A percentile compares a stretch with the other conserved stretches of the same genome.
These are phyloP conservation scores for Neuroterus valhalla DNA, from an alignment of 1,140 invertebrate species.

Conservation along the genomic window DNA sequence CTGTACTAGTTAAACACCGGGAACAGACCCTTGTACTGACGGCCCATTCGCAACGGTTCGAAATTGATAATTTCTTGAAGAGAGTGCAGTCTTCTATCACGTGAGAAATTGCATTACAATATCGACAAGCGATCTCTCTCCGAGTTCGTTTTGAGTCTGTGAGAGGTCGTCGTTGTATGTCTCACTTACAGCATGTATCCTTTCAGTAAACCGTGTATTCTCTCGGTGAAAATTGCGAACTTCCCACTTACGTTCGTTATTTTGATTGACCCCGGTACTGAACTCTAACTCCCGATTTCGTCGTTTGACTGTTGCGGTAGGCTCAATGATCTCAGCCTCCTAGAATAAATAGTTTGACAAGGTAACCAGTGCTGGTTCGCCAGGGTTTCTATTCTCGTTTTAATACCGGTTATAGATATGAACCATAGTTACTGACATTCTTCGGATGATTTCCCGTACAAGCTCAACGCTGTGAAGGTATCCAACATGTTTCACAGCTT, in stretches of 20 bases:
- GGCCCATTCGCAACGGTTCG: neutral
- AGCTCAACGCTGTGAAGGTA: slow-evolving; percentile 33
- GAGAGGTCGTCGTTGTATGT: neutral
- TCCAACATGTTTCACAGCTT: slow-evolving; percentile 19
- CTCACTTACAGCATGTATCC: neutral
- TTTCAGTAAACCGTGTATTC: neutral
- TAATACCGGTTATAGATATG: neutral
- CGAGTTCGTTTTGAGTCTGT: neutral
- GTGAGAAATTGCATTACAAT: neutral
- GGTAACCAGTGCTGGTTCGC: neutral
- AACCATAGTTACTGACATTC: neutral
- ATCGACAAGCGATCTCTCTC: neutral
- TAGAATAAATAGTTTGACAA: neutral
- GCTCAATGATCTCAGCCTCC: neutral
- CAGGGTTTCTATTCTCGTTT: no score
- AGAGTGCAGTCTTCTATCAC: neutral
- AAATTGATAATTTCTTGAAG: neutral
- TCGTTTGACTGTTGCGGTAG: no score
- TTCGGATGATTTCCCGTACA: neutral
- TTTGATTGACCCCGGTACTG: neutral
- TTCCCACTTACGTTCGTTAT: neutral
- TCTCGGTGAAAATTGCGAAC: neutral
- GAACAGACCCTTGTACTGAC: neutral
- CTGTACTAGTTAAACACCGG: neutral
- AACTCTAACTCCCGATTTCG: no score